These are phyloP conservation scores for Diachrysia chrysitis DNA, from an alignment of 2,888 invertebrate species.

Conservation along the genomic window DNA sequence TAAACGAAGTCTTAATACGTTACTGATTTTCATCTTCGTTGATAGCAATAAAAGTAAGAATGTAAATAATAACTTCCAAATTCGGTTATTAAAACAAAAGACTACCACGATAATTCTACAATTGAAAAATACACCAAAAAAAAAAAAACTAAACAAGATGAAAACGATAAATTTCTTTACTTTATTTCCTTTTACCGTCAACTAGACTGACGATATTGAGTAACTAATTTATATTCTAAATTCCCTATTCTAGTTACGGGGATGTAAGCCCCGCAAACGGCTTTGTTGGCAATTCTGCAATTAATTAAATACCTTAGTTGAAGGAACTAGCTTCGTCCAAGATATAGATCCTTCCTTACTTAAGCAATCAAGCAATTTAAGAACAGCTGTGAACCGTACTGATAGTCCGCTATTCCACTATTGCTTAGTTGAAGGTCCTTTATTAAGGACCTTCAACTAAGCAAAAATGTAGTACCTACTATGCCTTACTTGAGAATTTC, in stretches of 20 bases:
- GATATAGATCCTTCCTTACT: conserved; percentile 17
- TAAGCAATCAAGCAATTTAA: conserved; percentile 17
- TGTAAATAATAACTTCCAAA: no score
- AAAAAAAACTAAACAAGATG: not conserved
- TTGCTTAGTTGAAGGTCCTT: no score
- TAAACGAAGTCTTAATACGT: no score
- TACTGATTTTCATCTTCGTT: no score
- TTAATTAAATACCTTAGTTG: conserved; percentile 65
- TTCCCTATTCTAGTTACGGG: conserved; percentile 24
- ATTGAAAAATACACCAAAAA: not conserved
- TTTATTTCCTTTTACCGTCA: not conserved
- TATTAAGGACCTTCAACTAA: not conserved
- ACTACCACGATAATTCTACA: not conserved
- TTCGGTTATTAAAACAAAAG: no score
- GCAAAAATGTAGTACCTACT: not conserved
- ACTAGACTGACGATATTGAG: conserved; percentile 26
- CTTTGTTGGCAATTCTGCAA: conserved; percentile 58
- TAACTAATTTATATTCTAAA: conserved; percentile 47
- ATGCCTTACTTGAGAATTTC: conserved; percentile 22
- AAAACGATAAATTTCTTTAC: not conserved
- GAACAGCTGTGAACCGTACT: conserved; percentile 21
- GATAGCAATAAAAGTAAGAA: no score
- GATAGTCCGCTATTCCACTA: not conserved
- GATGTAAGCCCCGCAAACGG: conserved; percentile 37
- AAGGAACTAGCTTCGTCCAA: conserved; percentile 46